phyloP scores from a whole-genome alignment of 2,113 vertebrate genomes.

The Willisornis vidua region DNA sequence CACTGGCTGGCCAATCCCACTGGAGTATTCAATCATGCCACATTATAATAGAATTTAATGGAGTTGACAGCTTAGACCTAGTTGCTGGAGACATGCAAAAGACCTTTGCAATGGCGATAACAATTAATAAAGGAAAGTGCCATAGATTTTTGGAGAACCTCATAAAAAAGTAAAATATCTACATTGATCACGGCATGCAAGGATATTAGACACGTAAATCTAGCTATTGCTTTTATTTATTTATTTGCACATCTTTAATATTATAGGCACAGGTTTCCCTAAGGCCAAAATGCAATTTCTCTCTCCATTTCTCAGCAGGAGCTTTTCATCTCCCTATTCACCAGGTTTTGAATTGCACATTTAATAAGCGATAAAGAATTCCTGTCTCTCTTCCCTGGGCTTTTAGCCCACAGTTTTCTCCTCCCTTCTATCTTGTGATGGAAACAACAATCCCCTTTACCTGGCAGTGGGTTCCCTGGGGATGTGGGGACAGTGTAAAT shows the following conservation, averaged over 20 bases:
- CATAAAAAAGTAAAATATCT: slow-evolving; percentile 59
- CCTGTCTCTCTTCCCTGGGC: slow-evolving; percentile 33
- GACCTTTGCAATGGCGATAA: slow-evolving; percentile 45
- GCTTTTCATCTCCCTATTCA: slow-evolving; percentile 55
- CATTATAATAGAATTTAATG: slow-evolving; percentile 57
- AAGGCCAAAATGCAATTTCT: slow-evolving; percentile 51
- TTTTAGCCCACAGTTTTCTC: neutral
- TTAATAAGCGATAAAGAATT: slow-evolving; percentile 66
- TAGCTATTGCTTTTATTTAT: slow-evolving; percentile 25
- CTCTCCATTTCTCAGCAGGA: slow-evolving; percentile 60
- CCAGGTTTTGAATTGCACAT: slow-evolving; percentile 67
- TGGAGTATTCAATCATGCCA: slow-evolving; percentile 47
- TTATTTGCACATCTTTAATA: slow-evolving; percentile 46
- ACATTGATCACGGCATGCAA: neutral
- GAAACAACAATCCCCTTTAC: neutral
- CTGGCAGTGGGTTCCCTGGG: neutral
- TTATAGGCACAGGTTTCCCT: slow-evolving; percentile 31
- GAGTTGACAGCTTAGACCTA: slow-evolving; percentile 56
- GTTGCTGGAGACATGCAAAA: slow-evolving; percentile 46
- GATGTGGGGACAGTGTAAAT: neutral
- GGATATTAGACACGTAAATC: slow-evolving; percentile 39
- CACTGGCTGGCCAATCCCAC: slow-evolving; percentile 28
- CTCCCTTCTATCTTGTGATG: neutral
- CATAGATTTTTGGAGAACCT: slow-evolving; percentile 56
- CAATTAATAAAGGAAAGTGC: slow-evolving; percentile 46